A percentile compares a stretch with the other conserved stretches of the same genome.
These are phyloP conservation scores for Belonocnema kinseyi DNA, from an alignment of 1,140 invertebrate genomes.

Conservation along the genomic window DNA sequence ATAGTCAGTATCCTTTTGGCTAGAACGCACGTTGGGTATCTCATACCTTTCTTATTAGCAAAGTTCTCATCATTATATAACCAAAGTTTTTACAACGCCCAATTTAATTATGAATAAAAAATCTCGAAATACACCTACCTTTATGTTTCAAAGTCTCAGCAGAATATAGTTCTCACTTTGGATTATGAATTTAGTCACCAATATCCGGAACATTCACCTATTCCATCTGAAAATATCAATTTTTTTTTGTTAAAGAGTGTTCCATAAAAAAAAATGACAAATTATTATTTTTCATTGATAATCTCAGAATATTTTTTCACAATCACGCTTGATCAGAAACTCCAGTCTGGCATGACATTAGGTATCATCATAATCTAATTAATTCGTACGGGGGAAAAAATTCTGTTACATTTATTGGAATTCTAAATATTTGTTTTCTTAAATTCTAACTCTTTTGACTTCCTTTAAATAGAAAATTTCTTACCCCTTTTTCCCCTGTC, in stretches of 20 bases:
- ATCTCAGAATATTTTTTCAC: neutral
- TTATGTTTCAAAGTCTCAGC: slow-evolving; percentile 77
- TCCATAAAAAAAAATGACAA: too few species aligned
- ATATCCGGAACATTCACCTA: too few species aligned
- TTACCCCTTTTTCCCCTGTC: slow-evolving; percentile 72
- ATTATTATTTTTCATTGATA: neutral
- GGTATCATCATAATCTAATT: neutral
- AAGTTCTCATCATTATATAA: slow-evolving; percentile 45
- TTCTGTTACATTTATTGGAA: too few species aligned
- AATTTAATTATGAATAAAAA: slow-evolving; percentile 1
- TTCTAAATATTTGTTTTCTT: too few species aligned
- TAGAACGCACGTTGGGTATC: slow-evolving; percentile 53
- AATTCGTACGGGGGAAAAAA: too few species aligned
- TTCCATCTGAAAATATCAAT: too few species aligned
- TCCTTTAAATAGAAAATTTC: slow-evolving; percentile 38
- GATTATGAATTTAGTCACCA: too few species aligned
- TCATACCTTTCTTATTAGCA: slow-evolving; percentile 52
- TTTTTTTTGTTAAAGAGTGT: too few species aligned
- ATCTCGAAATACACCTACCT: slow-evolving; percentile 61
- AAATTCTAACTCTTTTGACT: too few species aligned
- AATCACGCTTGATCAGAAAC: slow-evolving; percentile 8
- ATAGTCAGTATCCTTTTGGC: slow-evolving; percentile 64
- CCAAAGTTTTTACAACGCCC: neutral
- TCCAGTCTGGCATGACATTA: slow-evolving; percentile 8
- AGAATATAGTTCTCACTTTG: slow-evolving; percentile 64